phyloP scores from a whole-genome alignment of 1,140 invertebrate genomes.

The Caenorhabditis inopinata region DNA sequence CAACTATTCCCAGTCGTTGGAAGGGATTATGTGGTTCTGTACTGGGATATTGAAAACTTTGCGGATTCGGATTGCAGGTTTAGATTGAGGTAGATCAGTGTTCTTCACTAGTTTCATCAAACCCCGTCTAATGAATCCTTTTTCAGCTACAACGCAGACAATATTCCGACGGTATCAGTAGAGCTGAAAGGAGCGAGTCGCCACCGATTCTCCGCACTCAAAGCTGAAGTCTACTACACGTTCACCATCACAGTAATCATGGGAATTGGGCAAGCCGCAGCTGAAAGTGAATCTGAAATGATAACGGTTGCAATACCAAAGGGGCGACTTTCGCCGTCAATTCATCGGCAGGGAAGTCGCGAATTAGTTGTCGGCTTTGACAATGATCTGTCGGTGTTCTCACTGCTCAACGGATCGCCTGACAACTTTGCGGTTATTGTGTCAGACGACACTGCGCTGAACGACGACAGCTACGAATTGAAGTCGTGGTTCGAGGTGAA shows the following conservation, averaged over 20 bases:
- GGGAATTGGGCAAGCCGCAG: slow-evolving; percentile 58
- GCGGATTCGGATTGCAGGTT: slow-evolving; percentile 61
- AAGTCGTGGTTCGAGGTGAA: slow-evolving; percentile 62
- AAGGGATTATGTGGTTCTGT: slow-evolving; percentile 58
- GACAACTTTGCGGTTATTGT: slow-evolving; percentile 64
- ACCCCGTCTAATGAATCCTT: not conserved
- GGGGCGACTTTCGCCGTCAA: slow-evolving; percentile 49
- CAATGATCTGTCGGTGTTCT: slow-evolving; percentile 57
- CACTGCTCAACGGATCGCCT: slow-evolving; percentile 58
- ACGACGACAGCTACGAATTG: slow-evolving; percentile 58
- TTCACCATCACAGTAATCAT: slow-evolving; percentile 64
- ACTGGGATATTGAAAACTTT: slow-evolving; percentile 62
- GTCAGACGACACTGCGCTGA: slow-evolving; percentile 52
- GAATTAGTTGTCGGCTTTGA: slow-evolving; percentile 60
- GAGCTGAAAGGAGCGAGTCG: slow-evolving; percentile 51
- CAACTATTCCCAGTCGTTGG: slow-evolving; percentile 60
- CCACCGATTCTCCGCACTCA: slow-evolving; percentile 54
- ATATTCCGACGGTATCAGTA: slow-evolving; percentile 43
- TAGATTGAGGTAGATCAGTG: slow-evolving; percentile 59
- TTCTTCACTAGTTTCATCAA: too few relatives aligned
- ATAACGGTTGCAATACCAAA: slow-evolving; percentile 56
- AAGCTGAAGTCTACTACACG: slow-evolving; percentile 63
- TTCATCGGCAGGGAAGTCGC: slow-evolving; percentile 58
- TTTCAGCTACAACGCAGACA: slow-evolving; percentile 44
- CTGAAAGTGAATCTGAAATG: slow-evolving; percentile 62